Percentiles rank a stretch among this genome's conserved stretches.
Conservation (phyloP, 2,888 invertebrate genomes). For the Chalcis sispes region DNA sequence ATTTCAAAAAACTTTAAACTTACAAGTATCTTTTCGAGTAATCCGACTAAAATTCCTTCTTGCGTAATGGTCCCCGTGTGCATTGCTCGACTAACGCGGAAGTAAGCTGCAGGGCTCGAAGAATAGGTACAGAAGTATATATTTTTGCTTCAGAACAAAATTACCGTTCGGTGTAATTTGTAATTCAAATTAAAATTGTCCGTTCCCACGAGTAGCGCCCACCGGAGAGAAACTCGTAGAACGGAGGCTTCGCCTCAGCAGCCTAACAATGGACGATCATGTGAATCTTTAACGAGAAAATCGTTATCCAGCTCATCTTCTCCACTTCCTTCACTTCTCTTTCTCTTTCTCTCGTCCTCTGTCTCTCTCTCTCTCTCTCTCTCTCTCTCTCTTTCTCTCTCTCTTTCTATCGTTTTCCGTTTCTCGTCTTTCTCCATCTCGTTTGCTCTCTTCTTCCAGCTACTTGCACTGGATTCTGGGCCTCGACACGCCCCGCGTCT, state of each 20-base stretch:
- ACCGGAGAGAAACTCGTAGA: neutral
- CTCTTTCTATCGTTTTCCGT: neutral
- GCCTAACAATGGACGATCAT: slow-evolving; percentile 41
- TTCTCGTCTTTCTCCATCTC: slow-evolving; percentile 3
- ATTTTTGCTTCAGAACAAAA: slow-evolving; percentile 19
- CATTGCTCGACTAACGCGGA: neutral
- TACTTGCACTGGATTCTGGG: neutral
- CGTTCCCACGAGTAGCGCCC: neutral
- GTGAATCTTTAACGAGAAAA: slow-evolving; percentile 44
- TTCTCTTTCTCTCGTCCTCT: neutral
- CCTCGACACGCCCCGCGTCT: slow-evolving; percentile 61
- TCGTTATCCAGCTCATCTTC: slow-evolving; percentile 25
- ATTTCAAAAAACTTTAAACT: too few species aligned
- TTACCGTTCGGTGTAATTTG: slow-evolving; percentile 39
- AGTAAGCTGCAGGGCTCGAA: neutral
- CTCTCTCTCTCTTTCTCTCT: neutral
- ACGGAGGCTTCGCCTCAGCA: neutral
- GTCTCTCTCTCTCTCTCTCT: slow-evolving; percentile 2
- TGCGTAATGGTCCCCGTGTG: neutral
- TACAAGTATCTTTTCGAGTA: too few species aligned
- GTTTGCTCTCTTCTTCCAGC: neutral
- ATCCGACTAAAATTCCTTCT: slow-evolving; percentile 6
- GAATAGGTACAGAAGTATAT: slow-evolving; percentile 20
- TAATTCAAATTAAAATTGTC: slow-evolving; percentile 49
- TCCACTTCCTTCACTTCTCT: neutral